Base-by-base conservation (phyloP, 2,888 invertebrate genomes). In the Acleris sparsana region DNA sequence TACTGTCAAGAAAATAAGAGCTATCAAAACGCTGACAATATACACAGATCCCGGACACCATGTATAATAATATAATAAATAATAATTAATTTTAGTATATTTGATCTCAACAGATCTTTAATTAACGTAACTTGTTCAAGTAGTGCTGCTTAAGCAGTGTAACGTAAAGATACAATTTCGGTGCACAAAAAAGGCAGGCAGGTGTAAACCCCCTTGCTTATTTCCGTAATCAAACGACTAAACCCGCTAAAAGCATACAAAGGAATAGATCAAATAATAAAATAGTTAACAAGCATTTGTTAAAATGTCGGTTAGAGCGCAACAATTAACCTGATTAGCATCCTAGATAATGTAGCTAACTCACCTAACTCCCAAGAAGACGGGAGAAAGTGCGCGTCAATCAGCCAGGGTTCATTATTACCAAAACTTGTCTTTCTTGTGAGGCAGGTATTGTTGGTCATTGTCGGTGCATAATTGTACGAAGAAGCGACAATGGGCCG, bases 401-500 rank as follows among this genome's bases (percentile, higher is more conserved):
- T 85, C 77, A 80, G 78, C 76, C 74, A 73, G 74, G 84, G 82
- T 84, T 78, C 74, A 82, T 88, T 89, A 87, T 88, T 81, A 79
- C 69, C 71, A 78, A 85, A 89, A 89, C 88, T 85, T 80, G 89
- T 88, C 80, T 82, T 85, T 84, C 84, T 84, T 83, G 83, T 80
- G 78, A 79, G 74, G 71, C 72, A 70, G 64, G 77, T 76, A 82
- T 88, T 86, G 84, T 84, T 70, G 70, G 71, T 76, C 73, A 80
- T 76, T 82, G 81, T 87, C 82, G 79, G 76, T 85, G 86, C 84
- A 88, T 87, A 87, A 88, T 88, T 85, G 84, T 83, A 82, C 79
- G 78, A 85, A 85, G 83, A 86, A 86, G 69, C 73, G 78, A 89
- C 87, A 88, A 89, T 85, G 72, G 78, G 70, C 74, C 73, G 77